Conservation (phyloP, 1,140 invertebrate genomes). For the Carposina sasakii region DNA sequence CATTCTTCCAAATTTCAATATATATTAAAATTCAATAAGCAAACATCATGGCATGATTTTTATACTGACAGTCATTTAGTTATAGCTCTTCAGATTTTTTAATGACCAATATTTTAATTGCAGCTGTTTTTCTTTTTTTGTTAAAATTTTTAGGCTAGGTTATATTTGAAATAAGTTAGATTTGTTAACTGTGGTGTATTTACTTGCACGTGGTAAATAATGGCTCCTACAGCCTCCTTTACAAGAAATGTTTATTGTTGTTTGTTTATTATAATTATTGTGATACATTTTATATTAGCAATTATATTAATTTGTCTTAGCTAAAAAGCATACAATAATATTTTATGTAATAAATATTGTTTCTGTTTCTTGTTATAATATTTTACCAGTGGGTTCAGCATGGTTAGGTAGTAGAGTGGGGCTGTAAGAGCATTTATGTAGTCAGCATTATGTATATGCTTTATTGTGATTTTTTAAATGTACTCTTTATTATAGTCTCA, state of each 20-base stretch:
- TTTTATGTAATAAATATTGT: slow-evolving; percentile 63
- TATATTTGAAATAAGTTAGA: slow-evolving; percentile 70
- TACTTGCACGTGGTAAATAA: slow-evolving; percentile 63
- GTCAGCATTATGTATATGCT: slow-evolving; percentile 74
- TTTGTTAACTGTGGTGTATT: slow-evolving; percentile 71
- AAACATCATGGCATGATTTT: slow-evolving; percentile 67
- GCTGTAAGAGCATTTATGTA: slow-evolving; percentile 70
- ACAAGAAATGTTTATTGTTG: slow-evolving; percentile 49
- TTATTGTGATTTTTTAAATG: slow-evolving; percentile 74
- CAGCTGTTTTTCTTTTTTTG: slow-evolving; percentile 65
- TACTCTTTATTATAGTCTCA: slow-evolving; percentile 73
- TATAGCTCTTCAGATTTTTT: slow-evolving; percentile 70
- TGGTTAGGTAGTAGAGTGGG: slow-evolving; percentile 32
- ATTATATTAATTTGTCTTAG: slow-evolving; percentile 43
- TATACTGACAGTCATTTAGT: slow-evolving; percentile 64
- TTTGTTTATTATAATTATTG: slow-evolving; percentile 64
- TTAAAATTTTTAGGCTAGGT: slow-evolving; percentile 73
- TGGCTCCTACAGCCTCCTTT: slow-evolving; percentile 54
- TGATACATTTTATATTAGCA: slow-evolving; percentile 58
- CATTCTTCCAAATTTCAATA: slow-evolving; percentile 64
- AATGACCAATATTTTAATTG: slow-evolving; percentile 66
- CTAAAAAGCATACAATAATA: too few species aligned
- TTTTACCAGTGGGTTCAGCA: slow-evolving; percentile 31
- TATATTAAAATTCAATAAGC: slow-evolving; percentile 51
- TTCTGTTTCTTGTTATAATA: slow-evolving; percentile 64